Conservation (phyloP, 2,888 invertebrate genomes). For the Exocentrus adspersus region DNA sequence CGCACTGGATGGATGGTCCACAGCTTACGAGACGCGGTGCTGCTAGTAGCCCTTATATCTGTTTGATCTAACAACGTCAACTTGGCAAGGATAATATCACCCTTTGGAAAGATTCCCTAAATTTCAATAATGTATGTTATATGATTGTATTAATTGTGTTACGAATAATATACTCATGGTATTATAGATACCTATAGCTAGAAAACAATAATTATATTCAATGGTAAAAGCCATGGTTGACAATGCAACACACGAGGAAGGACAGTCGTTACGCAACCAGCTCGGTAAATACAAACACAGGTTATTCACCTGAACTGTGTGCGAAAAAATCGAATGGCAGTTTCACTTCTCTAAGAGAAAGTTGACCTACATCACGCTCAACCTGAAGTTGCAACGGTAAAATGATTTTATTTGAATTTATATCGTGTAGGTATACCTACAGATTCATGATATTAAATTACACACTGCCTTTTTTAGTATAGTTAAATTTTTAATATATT, state of each 20-base stretch:
- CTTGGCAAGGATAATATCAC: no score
- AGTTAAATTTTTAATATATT: background rate
- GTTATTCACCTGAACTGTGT: slow-evolving; percentile 62
- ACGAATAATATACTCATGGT: no score
- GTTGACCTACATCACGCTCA: slow-evolving; percentile 62
- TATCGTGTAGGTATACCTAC: slow-evolving; percentile 15
- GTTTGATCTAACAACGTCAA: no score
- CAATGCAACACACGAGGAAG: slow-evolving; percentile 51
- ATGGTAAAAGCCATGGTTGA: slow-evolving; percentile 14
- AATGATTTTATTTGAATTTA: slow-evolving; percentile 24
- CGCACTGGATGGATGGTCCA: no score
- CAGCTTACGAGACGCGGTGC: no score
- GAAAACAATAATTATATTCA: slow-evolving; percentile 15
- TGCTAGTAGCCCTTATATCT: no score
- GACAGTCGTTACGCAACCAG: slow-evolving; percentile 60
- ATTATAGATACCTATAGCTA: background rate
- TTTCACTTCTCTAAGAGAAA: slow-evolving; percentile 65
- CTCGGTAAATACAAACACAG: slow-evolving; percentile 58
- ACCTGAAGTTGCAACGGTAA: slow-evolving; percentile 32
- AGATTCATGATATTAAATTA: slow-evolving; percentile 13
- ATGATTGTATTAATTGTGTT: no score
- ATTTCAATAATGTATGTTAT: no score
- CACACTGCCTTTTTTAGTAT: background rate
- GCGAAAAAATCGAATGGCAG: slow-evolving; percentile 62
- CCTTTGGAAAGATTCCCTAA: no score